Conservation (phyloP, 1,140 invertebrate species). For the Megathymus violae region DNA sequence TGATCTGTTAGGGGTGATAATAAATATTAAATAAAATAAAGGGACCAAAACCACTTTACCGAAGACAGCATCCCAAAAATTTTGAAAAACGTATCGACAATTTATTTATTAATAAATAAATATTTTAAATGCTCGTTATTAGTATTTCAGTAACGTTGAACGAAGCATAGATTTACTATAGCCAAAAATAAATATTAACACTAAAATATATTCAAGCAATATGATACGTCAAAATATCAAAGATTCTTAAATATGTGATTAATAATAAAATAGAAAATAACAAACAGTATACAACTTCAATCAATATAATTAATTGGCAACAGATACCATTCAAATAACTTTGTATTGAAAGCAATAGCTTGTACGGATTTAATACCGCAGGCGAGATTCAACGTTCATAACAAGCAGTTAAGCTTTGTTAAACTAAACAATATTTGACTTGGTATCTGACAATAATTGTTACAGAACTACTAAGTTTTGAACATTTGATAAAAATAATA, state of each 20-base stretch:
- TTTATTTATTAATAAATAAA: too few species aligned
- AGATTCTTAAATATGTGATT: too few species aligned
- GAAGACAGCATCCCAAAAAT: too few species aligned
- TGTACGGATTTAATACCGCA: constrained; percentile 2
- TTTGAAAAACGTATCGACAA: too few species aligned
- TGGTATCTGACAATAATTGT: neutral
- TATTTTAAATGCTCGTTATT: too few species aligned
- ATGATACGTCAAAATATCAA: neutral
- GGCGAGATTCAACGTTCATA: neutral
- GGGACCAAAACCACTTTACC: too few species aligned
- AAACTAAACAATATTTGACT: neutral
- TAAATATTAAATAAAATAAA: too few species aligned
- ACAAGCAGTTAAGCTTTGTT: neutral
- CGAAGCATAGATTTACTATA: too few species aligned
- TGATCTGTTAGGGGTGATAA: too few species aligned
- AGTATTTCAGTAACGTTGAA: too few species aligned
- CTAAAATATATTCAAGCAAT: too few species aligned
- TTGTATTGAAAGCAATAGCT: constrained; percentile 3
- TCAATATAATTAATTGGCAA: neutral
- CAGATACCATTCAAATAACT: constrained; percentile 2
- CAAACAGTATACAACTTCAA: neutral
- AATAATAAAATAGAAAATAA: neutral
- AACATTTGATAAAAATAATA: constrained; percentile 1
- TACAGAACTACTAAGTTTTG: neutral
- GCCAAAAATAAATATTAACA: too few species aligned